Percentiles rank a stretch among this genome's conserved stretches.
phyloP scores from a whole-genome alignment of 2,113 vertebrate genomes.

The Dipodomys ordii region DNA sequence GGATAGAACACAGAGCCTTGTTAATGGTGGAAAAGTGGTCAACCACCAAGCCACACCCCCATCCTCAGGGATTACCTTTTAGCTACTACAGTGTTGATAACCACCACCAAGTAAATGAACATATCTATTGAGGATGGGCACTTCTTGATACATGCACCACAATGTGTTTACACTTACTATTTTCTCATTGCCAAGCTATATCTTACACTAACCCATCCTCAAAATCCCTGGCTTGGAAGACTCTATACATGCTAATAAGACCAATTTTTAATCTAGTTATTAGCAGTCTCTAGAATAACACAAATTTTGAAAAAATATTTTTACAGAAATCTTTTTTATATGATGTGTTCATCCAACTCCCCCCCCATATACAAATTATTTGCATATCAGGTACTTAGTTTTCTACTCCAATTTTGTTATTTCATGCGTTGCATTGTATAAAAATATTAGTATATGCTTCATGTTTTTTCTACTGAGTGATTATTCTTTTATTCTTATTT shows the following conservation, averaged over 20 bases:
- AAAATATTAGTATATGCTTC: background rate
- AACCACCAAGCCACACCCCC: background rate
- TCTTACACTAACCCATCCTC: background rate
- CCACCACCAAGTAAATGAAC: background rate
- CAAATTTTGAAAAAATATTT: slow-evolving; percentile 37
- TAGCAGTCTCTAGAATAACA: background rate
- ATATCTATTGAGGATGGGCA: background rate
- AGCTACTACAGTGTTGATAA: background rate
- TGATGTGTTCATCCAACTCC: background rate
- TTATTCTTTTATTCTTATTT: too few relatives aligned
- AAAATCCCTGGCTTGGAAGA: background rate
- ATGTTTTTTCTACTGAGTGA: background rate
- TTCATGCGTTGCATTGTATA: background rate
- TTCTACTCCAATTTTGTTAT: slow-evolving; percentile 44
- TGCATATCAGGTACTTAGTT: background rate
- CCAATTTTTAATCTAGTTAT: background rate
- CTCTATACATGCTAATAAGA: background rate
- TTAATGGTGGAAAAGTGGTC: background rate
- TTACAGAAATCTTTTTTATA: background rate
- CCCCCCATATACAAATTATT: background rate
- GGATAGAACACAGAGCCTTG: background rate
- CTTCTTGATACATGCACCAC: background rate
- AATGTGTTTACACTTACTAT: background rate
- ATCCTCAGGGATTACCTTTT: background rate
- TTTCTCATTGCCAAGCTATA: background rate